Evolutionary conservation across 1,140 invertebrate genomes (phyloP), one percentile per base, ranked within the genome.

Genomic region (Drosophila grimshawi): DNA sequence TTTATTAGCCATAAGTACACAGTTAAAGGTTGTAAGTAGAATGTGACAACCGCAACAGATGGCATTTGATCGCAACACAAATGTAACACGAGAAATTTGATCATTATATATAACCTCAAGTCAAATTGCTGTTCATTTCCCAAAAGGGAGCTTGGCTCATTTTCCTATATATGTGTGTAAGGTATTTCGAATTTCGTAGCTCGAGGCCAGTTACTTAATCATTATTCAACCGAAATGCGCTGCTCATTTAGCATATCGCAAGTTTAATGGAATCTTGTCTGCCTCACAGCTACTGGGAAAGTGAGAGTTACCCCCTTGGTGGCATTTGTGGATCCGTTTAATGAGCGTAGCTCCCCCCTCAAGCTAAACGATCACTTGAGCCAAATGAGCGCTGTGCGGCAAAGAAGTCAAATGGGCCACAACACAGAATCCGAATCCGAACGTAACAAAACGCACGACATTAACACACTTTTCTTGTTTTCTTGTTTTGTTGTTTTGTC

Each of bases 401-500:
- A 30, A 55, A 62, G 49, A 62, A 74, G 71, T 62, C 49, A 69
- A 69, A 68, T 74, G 71, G 65, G 65, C 11, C 56, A 69, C 56
- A 62, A 67, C 59, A 39, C 41, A 62, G 39, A 74, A 69, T 52
- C 37, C 57, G 49, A 53, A 68, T 19, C 19, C 64, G 46, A 45
- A 43, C 41, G 49, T 48, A 56, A 56, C 57, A 68, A 68, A 67
- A 61, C 48, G 70, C 66, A 48, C 43, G 53, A 70, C 66, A 75
- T 75, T 75, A 75, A 70, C 72, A 69, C 55, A 69, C 63, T 75
- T 69, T 69, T 60, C 45, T 72, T 59, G 53, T 75, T 69, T 69
- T 60, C 45, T 72, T 59, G 53, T 39, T 11, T 19, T 19, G 19
- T 19, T 19, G 19, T 19, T 1, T 19, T 32, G 45, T 63, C n/a